A percentile compares a stretch with the other conserved stretches of the same genome.
Evolutionary conservation across 1,140 invertebrate genomes (phyloP).

Genomic region (Papilio helenus): DNA sequence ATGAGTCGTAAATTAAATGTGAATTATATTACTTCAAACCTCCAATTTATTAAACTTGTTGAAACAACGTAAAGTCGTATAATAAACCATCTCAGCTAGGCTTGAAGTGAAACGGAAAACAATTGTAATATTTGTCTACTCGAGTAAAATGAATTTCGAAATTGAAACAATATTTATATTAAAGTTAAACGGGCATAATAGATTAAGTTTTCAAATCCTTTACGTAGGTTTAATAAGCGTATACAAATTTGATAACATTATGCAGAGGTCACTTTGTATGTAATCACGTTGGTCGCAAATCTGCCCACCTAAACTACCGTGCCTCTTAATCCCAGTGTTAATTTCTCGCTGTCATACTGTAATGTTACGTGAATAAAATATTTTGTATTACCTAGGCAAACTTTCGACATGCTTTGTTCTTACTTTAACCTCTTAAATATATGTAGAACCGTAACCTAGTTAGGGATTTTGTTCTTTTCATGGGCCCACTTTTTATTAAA

Average conservation of each 20-base stretch:
- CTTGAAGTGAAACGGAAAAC: not conserved
- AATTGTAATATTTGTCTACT: not conserved
- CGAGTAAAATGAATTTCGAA: not conserved
- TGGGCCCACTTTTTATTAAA: constrained; percentile 31
- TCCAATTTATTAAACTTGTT: not conserved
- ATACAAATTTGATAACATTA: constrained; percentile 15
- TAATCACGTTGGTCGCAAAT: constrained; percentile 37
- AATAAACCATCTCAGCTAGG: not conserved
- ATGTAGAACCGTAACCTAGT: constrained; percentile 35
- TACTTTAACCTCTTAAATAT: constrained; percentile 32
- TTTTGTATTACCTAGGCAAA: constrained; percentile 32
- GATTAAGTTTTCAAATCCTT: not conserved
- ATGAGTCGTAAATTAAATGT: not conserved
- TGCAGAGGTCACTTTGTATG: constrained; percentile 35
- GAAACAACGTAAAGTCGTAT: not conserved
- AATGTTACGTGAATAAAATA: constrained; percentile 37
- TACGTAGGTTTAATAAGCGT: not conserved
- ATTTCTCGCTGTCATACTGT: constrained; percentile 34
- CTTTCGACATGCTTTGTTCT: constrained; percentile 39
- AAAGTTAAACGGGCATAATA: not conserved
- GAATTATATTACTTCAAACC: not conserved
- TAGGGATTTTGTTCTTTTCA: constrained; percentile 34
- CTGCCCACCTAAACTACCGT: constrained; percentile 37
- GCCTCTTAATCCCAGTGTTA: constrained; percentile 36
- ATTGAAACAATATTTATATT: not conserved